A percentile compares a stretch with the other conserved stretches of the same genome.
Conservation (phyloP, 2,797 vertebrate genomes). For the Etheostoma perlongum region DNA sequence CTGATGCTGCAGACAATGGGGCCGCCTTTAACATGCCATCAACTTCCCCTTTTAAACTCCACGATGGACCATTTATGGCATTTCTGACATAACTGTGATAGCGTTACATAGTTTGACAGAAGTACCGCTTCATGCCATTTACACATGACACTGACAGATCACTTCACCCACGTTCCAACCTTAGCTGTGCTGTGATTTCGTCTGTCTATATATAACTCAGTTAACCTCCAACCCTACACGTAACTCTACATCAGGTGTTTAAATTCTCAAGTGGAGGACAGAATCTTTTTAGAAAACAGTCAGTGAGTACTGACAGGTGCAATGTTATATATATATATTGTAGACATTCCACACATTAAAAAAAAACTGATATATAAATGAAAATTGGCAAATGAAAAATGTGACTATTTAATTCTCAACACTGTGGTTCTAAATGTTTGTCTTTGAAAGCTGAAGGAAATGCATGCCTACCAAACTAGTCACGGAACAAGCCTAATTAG, state of each 20-base stretch:
- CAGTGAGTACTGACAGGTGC: not conserved
- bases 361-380: too few relatives aligned
- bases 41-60: conserved; percentile 49
- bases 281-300: not conserved
- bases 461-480: not conserved
- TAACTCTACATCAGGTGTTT: not conserved
- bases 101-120: not conserved
- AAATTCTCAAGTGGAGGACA: not conserved
- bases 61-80: conserved; percentile 9
- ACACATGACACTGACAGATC: not conserved
- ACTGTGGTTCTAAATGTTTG: not conserved
- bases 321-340: not conserved
- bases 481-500: not conserved
- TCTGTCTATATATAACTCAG: not conserved
- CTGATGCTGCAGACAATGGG: conserved; percentile 9
- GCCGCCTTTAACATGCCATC: conserved; percentile 31
- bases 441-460: not conserved
- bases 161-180: not conserved
- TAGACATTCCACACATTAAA: not conserved
- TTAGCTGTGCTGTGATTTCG: not conserved
- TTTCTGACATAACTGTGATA: not conserved
- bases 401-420: not conserved
- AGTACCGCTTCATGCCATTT: conserved; percentile 14
- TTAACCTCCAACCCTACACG: not conserved
- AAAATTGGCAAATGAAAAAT: not conserved